Percentiles rank a stretch among this genome's conserved stretches.
Evolutionary conservation across 2,888 invertebrate species (phyloP).

Genomic region (Drosophila mimica): DNA sequence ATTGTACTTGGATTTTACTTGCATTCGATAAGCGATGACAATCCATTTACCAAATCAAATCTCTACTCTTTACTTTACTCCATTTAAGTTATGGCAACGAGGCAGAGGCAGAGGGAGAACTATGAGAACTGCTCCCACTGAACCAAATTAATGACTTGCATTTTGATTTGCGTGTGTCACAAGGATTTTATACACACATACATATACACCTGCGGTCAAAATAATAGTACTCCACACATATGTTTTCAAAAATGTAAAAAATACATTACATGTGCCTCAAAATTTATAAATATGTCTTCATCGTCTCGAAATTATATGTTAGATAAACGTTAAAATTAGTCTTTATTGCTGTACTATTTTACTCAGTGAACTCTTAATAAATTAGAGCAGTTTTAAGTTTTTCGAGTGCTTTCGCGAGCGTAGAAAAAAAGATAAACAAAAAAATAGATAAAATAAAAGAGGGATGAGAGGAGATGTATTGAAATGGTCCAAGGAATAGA

Average conservation of each 20-base stretch:
- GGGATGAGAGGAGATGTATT: too few relatives aligned
- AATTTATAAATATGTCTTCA: too few relatives aligned
- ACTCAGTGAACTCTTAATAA: too few relatives aligned
- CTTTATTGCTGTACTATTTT: too few relatives aligned
- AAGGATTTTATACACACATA: conserved; percentile 38
- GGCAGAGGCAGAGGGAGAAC: background rate
- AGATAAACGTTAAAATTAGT: too few relatives aligned
- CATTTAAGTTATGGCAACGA: conserved; percentile 9
- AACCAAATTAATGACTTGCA: conserved; percentile 79
- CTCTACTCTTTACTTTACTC: conserved; percentile 30
- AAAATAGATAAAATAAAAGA: too few relatives aligned
- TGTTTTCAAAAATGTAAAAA: background rate
- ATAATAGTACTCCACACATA: background rate
- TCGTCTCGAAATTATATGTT: too few relatives aligned
- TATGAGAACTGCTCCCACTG: conserved; percentile 28
- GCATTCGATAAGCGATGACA: conserved; percentile 47
- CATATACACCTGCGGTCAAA: background rate
- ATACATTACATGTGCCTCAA: too few relatives aligned
- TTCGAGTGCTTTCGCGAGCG: too few relatives aligned
- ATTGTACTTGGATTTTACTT: conserved; percentile 33
- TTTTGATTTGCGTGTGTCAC: conserved; percentile 72
- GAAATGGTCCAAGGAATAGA: background rate
- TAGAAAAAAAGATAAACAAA: too few relatives aligned
- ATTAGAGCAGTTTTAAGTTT: too few relatives aligned
- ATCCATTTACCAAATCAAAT: conserved; percentile 39